Conservation (phyloP, 2,888 invertebrate species). For the Trimorus sp. region DNA sequence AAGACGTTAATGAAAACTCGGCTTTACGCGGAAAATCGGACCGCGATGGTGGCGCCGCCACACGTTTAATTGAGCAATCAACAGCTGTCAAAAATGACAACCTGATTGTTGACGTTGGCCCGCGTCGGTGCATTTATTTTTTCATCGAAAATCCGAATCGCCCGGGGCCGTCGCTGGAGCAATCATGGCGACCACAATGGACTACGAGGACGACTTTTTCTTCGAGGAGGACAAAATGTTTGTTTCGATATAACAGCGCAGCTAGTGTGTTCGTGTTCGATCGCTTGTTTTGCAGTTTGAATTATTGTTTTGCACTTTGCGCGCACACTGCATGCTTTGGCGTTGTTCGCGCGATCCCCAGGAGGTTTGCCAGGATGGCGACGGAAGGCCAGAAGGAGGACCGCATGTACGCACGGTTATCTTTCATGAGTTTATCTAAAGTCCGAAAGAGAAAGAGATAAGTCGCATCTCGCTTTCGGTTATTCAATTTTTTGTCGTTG, state of each 20-base stretch:
- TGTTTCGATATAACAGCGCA: conserved; percentile 69
- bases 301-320: conserved; percentile 71
- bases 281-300: conserved; percentile 66
- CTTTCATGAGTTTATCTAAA: conserved; percentile 66
- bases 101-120: not conserved
- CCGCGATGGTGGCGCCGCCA: no score
- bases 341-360: no score
- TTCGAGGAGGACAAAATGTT: conserved; percentile 81
- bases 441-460: conserved; percentile 56
- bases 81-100: conserved; percentile 1
- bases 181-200: conserved; percentile 70
- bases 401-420: conserved; percentile 80
- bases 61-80: no score
- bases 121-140: not conserved
- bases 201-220: conserved; percentile 80
- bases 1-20: no score
- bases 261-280: conserved; percentile 56
- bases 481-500: conserved; percentile 70
- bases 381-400: conserved; percentile 76
- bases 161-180: no score
- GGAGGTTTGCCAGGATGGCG: conserved; percentile 1
- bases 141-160: no score
- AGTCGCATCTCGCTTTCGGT: conserved; percentile 62
- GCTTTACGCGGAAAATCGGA: no score
- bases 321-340: conserved; percentile 75